Conservation (phyloP, 2,797 vertebrate species). For the Labroides dimidiatus region DNA sequence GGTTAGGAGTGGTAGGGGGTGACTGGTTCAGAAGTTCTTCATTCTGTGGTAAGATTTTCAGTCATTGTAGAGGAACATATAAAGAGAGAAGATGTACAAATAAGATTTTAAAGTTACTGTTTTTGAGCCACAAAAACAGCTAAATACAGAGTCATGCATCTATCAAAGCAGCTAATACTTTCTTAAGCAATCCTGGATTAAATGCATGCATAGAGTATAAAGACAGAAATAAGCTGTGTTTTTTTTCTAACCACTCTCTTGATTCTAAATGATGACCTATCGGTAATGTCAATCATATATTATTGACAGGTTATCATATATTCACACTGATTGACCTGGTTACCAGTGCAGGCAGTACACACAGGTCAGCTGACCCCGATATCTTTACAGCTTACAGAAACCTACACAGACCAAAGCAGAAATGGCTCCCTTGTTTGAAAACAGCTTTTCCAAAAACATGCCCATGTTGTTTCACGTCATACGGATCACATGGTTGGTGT, state of each 20-base stretch:
- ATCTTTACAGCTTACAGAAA: slow-evolving; percentile 49
- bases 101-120: too few relatives aligned
- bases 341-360: slow-evolving; percentile 14
- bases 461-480: slow-evolving; percentile 41
- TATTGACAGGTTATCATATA: slow-evolving; percentile 25
- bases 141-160: background rate
- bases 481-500: slow-evolving; percentile 65
- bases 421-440: slow-evolving; percentile 43
- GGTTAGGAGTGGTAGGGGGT: slow-evolving; percentile 18
- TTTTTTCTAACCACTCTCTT: background rate
- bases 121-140: too few relatives aligned
- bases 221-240: too few relatives aligned
- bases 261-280: slow-evolving; percentile 6
- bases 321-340: slow-evolving; percentile 31
- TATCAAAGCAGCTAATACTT: background rate
- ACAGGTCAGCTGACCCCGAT: slow-evolving; percentile 61
- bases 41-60: slow-evolving; percentile 22
- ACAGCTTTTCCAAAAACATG: slow-evolving; percentile 72
- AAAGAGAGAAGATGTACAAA: background rate
- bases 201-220: background rate
- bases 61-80: slow-evolving; percentile 52
- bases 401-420: slow-evolving; percentile 33
- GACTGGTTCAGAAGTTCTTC: slow-evolving; percentile 32
- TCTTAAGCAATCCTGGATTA: background rate
- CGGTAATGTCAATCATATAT: background rate